Evolutionary conservation across 2,888 invertebrate species (phyloP), one percentile per base, ranked within the genome.

Genomic region (Entomobrya proxima): DNA sequence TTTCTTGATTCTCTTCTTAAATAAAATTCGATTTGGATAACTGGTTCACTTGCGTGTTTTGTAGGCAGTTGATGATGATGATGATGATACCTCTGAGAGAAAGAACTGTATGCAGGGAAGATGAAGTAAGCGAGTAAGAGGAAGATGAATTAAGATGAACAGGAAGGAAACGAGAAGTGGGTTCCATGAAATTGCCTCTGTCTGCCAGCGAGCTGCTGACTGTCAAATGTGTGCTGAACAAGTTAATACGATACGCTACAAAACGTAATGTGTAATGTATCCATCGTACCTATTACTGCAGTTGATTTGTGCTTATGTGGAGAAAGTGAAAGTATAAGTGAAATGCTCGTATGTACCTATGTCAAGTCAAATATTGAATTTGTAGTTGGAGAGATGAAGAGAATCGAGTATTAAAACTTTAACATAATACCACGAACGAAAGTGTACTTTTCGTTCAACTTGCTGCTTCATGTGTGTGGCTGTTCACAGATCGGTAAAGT

Each of bases 91-190:
- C n/a, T n/a, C 15, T 15, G 18, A 7, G 2, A 47, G 47, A n/a
- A n/a, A n/a, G n/a, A n/a, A n/a, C n/a, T n/a, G n/a, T n/a, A n/a
- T n/a, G 18, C 21, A 64, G 47, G 18, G 15, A 37, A 18, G 7
- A 35, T 35, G 7, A n/a, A 37, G 21, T 7, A 18, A 64, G 21
- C 32, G 32, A 37, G 64, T n/a, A 64, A n/a, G 55, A 55, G 40
- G 40, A 52, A 37, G 64, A 64, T 64, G 64, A 64, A 64, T 64
- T 64, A 64, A 64, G 64, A 64, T n/a, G 64, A 64, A 64, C 35
- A 64, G 64, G 37, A 64, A 35, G 64, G 64, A 64, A 64, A 64
- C 21, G 27, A 32, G 64, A 15, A n/a, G 47, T 64, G 37, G 35
- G 64, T 64, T 64, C 37, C 9, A 64, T 64, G 37, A 64, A 64